phyloP scores from a whole-genome alignment of 2,888 invertebrate species.

The Rotaria magnacalcarata region DNA sequence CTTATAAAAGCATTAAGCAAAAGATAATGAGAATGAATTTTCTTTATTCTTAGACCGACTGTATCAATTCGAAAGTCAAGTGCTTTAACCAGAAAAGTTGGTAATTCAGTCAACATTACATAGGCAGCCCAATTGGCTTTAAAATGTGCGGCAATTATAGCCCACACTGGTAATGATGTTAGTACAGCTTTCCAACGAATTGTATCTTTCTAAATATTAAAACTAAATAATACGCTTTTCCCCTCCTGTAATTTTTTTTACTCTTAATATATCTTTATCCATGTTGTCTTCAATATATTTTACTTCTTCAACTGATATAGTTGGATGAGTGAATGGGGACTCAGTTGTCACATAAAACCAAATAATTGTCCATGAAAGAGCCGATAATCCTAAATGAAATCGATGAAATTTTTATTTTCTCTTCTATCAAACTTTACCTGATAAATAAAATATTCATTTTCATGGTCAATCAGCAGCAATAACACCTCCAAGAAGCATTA shows the following conservation, averaged over 20 bases:
- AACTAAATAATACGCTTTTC: constrained; percentile 19
- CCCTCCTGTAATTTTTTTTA: not conserved
- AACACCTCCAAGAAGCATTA: too few relatives aligned
- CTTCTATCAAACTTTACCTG: not conserved
- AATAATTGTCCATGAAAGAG: too few relatives aligned
- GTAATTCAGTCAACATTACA: constrained; percentile 61
- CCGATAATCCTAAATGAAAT: not conserved
- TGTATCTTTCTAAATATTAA: constrained; percentile 49
- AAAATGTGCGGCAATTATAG: constrained; percentile 60
- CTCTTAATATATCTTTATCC: too few relatives aligned
- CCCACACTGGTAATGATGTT: constrained; percentile 59
- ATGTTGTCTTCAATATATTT: too few relatives aligned
- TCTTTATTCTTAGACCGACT: constrained; percentile 49
- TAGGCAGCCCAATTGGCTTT: constrained; percentile 61
- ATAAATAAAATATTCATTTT: too few relatives aligned
- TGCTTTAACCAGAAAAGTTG: constrained; percentile 58
- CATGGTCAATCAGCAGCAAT: too few relatives aligned
- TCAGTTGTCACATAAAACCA: too few relatives aligned
- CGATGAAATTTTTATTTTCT: too few relatives aligned
- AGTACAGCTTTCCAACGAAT: constrained; percentile 60
- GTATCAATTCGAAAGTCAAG: constrained; percentile 53
- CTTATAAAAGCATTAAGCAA: constrained; percentile 61
- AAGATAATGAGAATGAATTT: not conserved
- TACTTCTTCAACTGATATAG: too few relatives aligned
- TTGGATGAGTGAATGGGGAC: too few relatives aligned